Evolutionary conservation across 2,888 invertebrate genomes (phyloP).

Genomic region (Brachyopa scutellaris): DNA sequence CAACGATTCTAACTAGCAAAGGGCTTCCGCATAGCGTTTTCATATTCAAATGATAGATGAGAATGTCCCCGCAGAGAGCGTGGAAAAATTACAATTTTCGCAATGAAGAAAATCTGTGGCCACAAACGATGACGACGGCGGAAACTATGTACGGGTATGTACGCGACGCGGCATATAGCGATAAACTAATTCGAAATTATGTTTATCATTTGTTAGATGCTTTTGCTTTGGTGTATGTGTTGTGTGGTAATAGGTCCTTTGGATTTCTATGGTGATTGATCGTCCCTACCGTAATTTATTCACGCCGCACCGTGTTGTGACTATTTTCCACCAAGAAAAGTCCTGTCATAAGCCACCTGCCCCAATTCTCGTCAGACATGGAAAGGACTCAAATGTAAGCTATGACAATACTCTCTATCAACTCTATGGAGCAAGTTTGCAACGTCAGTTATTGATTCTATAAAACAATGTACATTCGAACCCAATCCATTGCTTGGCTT

Average conservation of each 20-base stretch:
- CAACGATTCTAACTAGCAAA: conserved; percentile 16
- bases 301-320: too few relatives aligned
- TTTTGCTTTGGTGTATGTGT: conserved; percentile 14
- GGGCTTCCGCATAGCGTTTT: conserved; percentile 14
- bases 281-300: too few relatives aligned
- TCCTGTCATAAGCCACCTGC: too few relatives aligned
- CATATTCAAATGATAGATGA: conserved; percentile 66
- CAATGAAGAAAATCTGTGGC: conserved; percentile 41
- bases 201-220: conserved; percentile 53
- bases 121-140: conserved; percentile 15
- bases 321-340: too few relatives aligned
- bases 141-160: neutral
- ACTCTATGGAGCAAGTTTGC: too few relatives aligned
- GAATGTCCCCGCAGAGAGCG: conserved; percentile 47
- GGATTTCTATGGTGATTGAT: too few relatives aligned
- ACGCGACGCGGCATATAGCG: conserved; percentile 44
- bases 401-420: too few relatives aligned
- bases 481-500: too few relatives aligned
- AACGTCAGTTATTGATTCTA: too few relatives aligned
- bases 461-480: too few relatives aligned
- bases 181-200: conserved; percentile 65
- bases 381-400: too few relatives aligned
- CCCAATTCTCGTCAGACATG: too few relatives aligned
- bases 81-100: conserved; percentile 64
- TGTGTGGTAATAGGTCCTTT: neutral